Evolutionary conservation across 1,140 invertebrate species (phyloP), one percentile per base, ranked within the genome.

Genomic region (Lepidotrigona ventralis): DNA sequence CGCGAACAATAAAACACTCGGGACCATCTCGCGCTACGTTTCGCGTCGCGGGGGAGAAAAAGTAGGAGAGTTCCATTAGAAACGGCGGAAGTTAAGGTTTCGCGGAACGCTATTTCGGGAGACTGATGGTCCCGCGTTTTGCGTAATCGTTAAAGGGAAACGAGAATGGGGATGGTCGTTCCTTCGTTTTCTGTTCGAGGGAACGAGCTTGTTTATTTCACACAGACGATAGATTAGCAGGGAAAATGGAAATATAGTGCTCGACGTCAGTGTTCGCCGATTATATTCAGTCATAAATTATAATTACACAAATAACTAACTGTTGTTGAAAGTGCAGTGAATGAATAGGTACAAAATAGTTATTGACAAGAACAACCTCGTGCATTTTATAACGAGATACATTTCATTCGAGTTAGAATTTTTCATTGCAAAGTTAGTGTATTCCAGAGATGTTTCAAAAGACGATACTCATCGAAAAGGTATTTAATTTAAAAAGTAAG

Each of bases 1-100:
- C 29, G 66, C 79, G 79, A 70, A 75, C 71, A 81, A 85, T 85
- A 85, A 85, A 85, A 85, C 72, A 85, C 64, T 54, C 54, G 9
- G 60, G 51, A 46, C 69, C 26, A 84, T 80, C 77, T 26, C 33
- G 58, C 26, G 56, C n/a, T 56, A 19, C 26, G 83, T 75, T 81
- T 68, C 80, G 39, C 64, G 70, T 71, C 53, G 58, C 23, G 14
- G 26, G 72, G n/a, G 73, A 64, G 46, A 46, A 19, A 11, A 5
- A 39, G 73, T 21, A 17, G 64, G 64, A 23, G 11, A 39, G 54
- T 29, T 70, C 79, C 79, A 82, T 82, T 81, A 75, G 79, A 56
- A 76, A 26, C 1, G 72, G 26, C 12, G 77, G 79, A 58, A 75
- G 60, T 68, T 81, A 81, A 79, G 51, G 77, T 70, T 77, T 75